Conservation (phyloP, 2,797 vertebrate species). For the Coregonus suidteri region DNA sequence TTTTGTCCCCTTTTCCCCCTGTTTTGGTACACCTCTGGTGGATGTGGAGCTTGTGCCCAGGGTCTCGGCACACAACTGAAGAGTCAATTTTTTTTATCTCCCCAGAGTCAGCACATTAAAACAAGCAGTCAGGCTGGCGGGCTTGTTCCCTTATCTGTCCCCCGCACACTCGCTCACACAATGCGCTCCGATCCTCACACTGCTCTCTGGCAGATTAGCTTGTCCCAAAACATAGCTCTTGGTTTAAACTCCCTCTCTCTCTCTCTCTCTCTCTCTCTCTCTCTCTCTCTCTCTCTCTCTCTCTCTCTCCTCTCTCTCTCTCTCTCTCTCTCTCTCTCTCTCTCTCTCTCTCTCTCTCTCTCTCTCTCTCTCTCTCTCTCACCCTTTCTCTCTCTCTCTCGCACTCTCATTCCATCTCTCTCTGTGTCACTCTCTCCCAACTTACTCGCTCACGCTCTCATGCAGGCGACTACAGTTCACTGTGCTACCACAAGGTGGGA, state of each 20-base stretch:
- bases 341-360: too few species aligned
- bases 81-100: constrained; percentile 88
- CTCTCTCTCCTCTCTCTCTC: too few species aligned
- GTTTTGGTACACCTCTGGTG: constrained; percentile 86
- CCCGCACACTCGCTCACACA: constrained; percentile 87
- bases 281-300: constrained; percentile 24
- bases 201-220: constrained; percentile 98
- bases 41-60: constrained; percentile 87
- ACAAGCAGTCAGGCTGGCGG: constrained; percentile 88
- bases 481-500: constrained; percentile 95
- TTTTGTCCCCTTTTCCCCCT: constrained; percentile 50
- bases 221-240: constrained; percentile 99
- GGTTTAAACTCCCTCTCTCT: constrained; percentile 93
- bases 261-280: constrained; percentile 66
- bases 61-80: constrained; percentile 89
- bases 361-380: too few species aligned
- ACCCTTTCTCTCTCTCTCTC: too few species aligned
- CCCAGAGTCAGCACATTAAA: constrained; percentile 82
- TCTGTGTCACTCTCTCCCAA: constrained; percentile 42
- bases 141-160: constrained; percentile 93
- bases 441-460: constrained; percentile 67
- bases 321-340: not conserved
- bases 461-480: constrained; percentile 97
- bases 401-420: constrained; percentile 16
- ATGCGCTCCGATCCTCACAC: constrained; percentile 95